Percentiles rank a stretch among this genome's conserved stretches.
phyloP scores from a whole-genome alignment of 2,888 invertebrate genomes.

The Brachyptera risi region DNA sequence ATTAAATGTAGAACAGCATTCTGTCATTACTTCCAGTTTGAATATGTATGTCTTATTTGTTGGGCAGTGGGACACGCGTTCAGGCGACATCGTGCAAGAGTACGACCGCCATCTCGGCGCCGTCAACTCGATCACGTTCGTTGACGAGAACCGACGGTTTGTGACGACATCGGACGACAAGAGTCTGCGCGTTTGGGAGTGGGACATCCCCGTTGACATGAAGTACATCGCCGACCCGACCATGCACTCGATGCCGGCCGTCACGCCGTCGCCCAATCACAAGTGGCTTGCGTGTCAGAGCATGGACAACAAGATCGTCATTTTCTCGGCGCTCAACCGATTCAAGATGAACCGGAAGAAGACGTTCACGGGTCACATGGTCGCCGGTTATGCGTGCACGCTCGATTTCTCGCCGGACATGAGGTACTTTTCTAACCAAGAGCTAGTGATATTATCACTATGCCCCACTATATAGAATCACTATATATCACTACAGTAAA shows the following conservation, averaged over 20 bases:
- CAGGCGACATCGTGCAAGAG: conserved; percentile 94
- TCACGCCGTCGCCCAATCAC: conserved; percentile 91
- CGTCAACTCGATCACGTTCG: conserved; percentile 98
- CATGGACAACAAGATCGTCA: conserved; percentile 98
- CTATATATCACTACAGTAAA: no score
- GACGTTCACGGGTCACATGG: conserved; percentile 98
- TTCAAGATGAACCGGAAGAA: conserved; percentile 98
- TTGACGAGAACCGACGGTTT: conserved; percentile 96
- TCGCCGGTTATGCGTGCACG: conserved; percentile 97
- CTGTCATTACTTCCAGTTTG: no score
- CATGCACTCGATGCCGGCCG: conserved; percentile 99
- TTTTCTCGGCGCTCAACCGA: conserved; percentile 94
- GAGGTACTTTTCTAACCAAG: no score
- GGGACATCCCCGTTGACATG: conserved; percentile 99
- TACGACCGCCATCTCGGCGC: conserved; percentile 98
- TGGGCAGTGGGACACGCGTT: conserved; percentile 89
- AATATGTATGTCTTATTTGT: no score
- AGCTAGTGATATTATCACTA: no score
- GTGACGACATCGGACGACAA: conserved; percentile 99
- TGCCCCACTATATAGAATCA: not conserved
- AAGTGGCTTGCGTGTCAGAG: conserved; percentile 99
- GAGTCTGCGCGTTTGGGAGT: conserved; percentile 98
- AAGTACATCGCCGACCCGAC: conserved; percentile 99
- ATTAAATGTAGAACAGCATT: no score
- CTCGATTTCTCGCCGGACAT: conserved; percentile 98